These are phyloP conservation scores for Tursiops truncatus DNA, from an alignment of 2,113 vertebrate species.

Conservation along the genomic window DNA sequence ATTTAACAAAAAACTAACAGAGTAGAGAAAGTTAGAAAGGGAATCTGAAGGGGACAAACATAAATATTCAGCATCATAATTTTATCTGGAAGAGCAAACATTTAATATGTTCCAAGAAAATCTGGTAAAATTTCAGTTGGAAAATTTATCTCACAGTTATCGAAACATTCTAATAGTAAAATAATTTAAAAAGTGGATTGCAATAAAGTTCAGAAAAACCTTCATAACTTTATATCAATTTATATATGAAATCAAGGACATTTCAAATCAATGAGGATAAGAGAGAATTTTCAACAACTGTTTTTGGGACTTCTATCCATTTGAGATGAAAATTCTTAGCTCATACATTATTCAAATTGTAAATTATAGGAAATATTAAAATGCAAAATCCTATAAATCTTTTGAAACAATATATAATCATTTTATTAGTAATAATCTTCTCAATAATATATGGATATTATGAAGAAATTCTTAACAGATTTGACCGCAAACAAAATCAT, in stretches of 20 bases:
- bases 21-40: not conserved
- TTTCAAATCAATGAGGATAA: not conserved
- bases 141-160: not conserved
- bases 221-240: not conserved
- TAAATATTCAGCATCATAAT: not conserved
- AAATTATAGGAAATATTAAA: not conserved
- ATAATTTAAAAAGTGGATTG: not conserved
- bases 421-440: not conserved
- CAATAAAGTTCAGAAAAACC: not conserved
- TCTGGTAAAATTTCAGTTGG: not conserved
- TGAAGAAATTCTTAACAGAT: not conserved
- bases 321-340: not conserved
- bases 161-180: not conserved
- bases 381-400: not conserved
- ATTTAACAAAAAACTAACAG: not conserved
- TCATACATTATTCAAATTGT: not conserved
- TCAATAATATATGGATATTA: not conserved
- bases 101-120: not conserved
- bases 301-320: not conserved
- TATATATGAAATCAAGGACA: not conserved
- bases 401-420: not conserved
- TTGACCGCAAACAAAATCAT: not conserved
- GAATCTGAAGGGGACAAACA: not conserved
- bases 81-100: not conserved
- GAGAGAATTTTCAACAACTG: not conserved